Evolutionary conservation across 2,888 invertebrate species (phyloP).

Genomic region (Empis stercorea): DNA sequence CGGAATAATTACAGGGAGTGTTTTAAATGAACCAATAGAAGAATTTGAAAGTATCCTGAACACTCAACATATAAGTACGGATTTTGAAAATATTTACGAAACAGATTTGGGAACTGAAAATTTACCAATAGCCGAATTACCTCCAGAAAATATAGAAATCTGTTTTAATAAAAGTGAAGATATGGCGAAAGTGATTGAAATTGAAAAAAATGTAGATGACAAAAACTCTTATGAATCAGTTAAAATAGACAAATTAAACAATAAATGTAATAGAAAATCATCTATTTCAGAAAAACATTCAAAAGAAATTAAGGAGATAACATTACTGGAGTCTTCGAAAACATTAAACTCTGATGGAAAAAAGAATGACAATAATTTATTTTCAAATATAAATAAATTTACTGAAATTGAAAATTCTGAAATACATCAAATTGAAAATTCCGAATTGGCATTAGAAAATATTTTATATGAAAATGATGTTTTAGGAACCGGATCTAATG

Average conservation of each 20-base stretch:
- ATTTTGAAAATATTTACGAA: too few relatives aligned
- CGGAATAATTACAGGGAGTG: not conserved
- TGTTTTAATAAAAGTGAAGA: not conserved
- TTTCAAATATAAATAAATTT: not conserved
- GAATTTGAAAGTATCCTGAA: slow-evolving; percentile 1
- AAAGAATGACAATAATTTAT: slow-evolving; percentile 1
- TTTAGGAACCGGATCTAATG: not conserved
- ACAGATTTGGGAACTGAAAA: slow-evolving; percentile 8
- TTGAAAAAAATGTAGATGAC: not conserved
- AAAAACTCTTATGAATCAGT: not conserved
- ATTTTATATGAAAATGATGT: not conserved
- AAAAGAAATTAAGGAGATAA: too few relatives aligned
- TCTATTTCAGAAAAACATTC: too few relatives aligned
- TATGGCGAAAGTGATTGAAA: not conserved
- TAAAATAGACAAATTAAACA: not conserved
- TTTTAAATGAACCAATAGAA: not conserved
- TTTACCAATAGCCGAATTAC: not conserved
- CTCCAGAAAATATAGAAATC: not conserved
- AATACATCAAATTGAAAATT: too few relatives aligned
- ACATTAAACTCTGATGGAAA: slow-evolving; percentile 5
- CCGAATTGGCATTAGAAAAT: not conserved
- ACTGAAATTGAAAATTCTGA: not conserved
- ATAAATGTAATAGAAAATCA: too few relatives aligned
- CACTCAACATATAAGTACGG: not conserved
- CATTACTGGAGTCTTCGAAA: not conserved